Conservation (phyloP, 2,888 invertebrate species). For the Drosophila nigricruria region DNA sequence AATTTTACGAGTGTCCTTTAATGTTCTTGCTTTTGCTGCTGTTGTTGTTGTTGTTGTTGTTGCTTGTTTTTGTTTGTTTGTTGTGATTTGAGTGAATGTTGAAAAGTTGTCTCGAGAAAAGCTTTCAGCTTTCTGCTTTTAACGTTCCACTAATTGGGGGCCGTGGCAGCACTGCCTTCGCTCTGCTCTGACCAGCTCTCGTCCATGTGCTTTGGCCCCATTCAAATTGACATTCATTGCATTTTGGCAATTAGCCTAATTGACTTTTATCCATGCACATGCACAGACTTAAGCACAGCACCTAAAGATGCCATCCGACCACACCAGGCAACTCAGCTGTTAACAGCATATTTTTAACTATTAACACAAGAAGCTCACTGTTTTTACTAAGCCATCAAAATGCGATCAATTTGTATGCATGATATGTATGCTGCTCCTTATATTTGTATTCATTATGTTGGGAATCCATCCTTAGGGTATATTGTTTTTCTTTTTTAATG, state of each 20-base stretch:
- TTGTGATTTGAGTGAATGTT: conserved; percentile 63
- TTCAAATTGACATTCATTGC: conserved; percentile 79
- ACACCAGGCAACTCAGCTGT: background rate
- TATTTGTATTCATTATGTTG: too few relatives aligned
- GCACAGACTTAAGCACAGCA: conserved; percentile 17
- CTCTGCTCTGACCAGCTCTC: background rate
- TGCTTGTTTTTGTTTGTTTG: conserved; percentile 38
- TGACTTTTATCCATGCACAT: conserved; percentile 76
- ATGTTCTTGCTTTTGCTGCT: conserved; percentile 14
- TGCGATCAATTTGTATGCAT: background rate
- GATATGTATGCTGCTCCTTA: too few relatives aligned
- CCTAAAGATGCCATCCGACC: conserved; percentile 6
- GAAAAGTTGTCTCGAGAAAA: conserved; percentile 62
- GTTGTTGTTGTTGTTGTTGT: conserved; percentile 22
- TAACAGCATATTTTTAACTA: background rate
- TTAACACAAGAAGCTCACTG: background rate
- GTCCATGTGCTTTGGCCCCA: conserved; percentile 70
- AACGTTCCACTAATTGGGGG: conserved; percentile 51
- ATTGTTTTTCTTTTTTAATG: too few relatives aligned
- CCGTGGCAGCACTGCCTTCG: conserved; percentile 17
- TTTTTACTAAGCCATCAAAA: background rate
- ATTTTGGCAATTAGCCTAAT: conserved; percentile 77
- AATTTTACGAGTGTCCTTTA: conserved; percentile 76
- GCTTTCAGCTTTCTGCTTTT: conserved; percentile 45
- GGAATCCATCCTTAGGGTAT: too few relatives aligned